Base-by-base conservation (phyloP, 2,888 invertebrate species). In the Ectropis crepuscularia region DNA sequence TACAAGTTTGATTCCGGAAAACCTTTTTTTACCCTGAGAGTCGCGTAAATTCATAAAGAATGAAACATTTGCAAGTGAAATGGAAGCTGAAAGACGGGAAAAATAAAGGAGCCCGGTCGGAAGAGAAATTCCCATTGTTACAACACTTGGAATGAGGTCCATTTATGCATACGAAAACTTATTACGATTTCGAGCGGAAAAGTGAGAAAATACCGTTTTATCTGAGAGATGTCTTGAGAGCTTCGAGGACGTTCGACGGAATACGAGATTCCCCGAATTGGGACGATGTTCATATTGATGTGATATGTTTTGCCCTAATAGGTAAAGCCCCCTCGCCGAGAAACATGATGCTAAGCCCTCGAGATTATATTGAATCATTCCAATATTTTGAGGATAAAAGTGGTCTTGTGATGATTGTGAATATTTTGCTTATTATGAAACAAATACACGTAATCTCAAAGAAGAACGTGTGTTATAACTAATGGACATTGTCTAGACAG, bases 41-140 rank as follows among this genome's bases (percentile, higher is more conserved):
- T 81, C 78, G 80, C 81, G 83, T 84, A 85, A 88, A 88, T 88
- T 88, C 83, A 86, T 85, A 85, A 85, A 88, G 85, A 84, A 87
- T 85, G 85, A 86, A 82, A 84, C 82, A 88, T 89, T 90, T 89
- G 89, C 89, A 89, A 89, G 87, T 88, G 81, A 88, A 89, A 90
- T 89, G 85, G 84, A 83, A 82, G 80, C 81, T 78, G 85, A 78
- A 81, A 83, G 82, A 82, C 78, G 79, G 79, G 83, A 82, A 86
- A 86, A 87, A 87, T 86, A 86, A 88, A 87, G 78, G 75, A 80
- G 70, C 74, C 68, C 75, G 76, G 82, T 76, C 78, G 81, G 80
- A 81, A 82, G 82, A 80, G 80, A 81, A 85, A 87, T 81, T 83
- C 85, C 81, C 84, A 86, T 88, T 88, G 87, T 87, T 86, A 84